Evolutionary conservation across 1,140 invertebrate species (phyloP), one percentile per base, ranked within the genome.

Genomic region (Apocrypta bakeri): DNA sequence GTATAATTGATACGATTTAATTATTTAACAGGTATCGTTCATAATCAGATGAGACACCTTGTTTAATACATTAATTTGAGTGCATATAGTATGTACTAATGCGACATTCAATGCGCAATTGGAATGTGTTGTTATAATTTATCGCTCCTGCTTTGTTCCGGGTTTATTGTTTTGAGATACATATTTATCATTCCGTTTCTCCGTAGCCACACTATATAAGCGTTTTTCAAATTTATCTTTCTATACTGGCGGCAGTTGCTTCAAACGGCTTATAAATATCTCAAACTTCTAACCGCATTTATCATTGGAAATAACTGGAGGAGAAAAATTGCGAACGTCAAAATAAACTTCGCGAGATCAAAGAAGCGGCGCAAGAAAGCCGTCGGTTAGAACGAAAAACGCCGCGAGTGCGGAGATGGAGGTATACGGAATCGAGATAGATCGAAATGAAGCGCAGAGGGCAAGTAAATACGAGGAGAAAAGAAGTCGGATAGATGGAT

Each of bases 391-490:
- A 9, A 42, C 9, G 8, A 42, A 42, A 2, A 42, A 2, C 40
- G 8, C 40, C 61, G 63, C 25, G 4, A 4, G 56, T 12, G 9
- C 9, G 27, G 27, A 27, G 25, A 71, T 73, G 24, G n/a, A 74
- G 72, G 31, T 25, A 74, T 21, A 21, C 11, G 12, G 14, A 48
- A n/a, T 66, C 61, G 31, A 78, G 56, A 33, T 27, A 56, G 56
- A 33, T 77, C 42, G 24, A 64, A 40, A 72, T 72, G 69, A 21
- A 71, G 27, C 68, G 29, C 29, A 71, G 61, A 21, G 42, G 24
- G 33, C 63, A 76, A 63, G 42, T 31, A 40, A 73, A 73, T 73
- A 73, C 42, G 37, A 56, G 48, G 17, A n/a, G 48, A 40, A 73
- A 42, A 42, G 37, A 73, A 79, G 25, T 66, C 8, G 27, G 8